Conservation (phyloP, 2,888 invertebrate species). For the Mycogona germanica region DNA sequence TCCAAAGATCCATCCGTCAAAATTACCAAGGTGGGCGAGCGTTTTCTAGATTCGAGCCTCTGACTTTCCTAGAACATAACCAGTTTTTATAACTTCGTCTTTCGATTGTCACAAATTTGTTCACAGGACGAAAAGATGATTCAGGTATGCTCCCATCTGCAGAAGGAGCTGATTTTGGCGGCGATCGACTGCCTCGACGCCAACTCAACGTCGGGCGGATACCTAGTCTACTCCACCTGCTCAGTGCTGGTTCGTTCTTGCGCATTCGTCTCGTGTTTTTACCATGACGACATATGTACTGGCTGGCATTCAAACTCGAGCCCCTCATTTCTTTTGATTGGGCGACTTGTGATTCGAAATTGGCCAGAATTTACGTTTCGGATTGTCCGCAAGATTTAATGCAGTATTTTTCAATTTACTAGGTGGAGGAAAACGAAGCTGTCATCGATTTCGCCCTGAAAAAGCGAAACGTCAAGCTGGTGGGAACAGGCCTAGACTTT, state of each 20-base stretch:
- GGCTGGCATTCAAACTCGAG: too few relatives aligned
- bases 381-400: too few relatives aligned
- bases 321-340: too few relatives aligned
- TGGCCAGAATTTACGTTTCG: too few relatives aligned
- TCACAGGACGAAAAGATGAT: constrained; percentile 73
- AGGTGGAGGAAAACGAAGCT: constrained; percentile 97
- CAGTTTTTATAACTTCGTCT: background rate
- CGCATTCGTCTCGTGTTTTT: background rate
- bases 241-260: constrained; percentile 69
- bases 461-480: constrained; percentile 78
- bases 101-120: too few relatives aligned
- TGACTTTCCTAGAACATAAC: background rate
- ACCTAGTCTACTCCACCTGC: constrained; percentile 97
- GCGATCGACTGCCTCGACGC: constrained; percentile 96
- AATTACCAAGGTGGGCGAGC: constrained; percentile 50
- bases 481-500: constrained; percentile 87
- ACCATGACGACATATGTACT: background rate
- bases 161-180: constrained; percentile 78
- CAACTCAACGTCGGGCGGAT: constrained; percentile 82
- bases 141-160: constrained; percentile 80
- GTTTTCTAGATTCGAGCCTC: background rate
- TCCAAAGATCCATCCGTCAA: constrained; percentile 97
- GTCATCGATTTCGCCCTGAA: constrained; percentile 91
- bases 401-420: too few relatives aligned
- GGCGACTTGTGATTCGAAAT: too few relatives aligned